Evolutionary conservation across 2,888 invertebrate genomes (phyloP).

Genomic region (Nowickia ferox): DNA sequence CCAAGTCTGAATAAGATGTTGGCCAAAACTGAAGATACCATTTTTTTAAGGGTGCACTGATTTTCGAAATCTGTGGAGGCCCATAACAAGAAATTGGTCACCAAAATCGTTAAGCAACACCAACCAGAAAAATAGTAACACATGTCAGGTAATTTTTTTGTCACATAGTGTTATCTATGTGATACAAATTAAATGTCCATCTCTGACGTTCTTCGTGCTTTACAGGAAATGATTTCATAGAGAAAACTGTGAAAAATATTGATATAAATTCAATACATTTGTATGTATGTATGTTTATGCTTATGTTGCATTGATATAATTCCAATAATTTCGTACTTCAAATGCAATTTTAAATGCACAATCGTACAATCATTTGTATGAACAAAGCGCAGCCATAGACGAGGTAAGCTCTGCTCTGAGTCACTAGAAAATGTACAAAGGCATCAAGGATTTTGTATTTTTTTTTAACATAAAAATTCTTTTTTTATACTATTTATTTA

Average conservation of each 20-base stretch:
- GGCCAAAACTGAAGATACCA: no score
- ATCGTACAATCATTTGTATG: background rate
- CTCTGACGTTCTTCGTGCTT: background rate
- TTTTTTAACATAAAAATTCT: background rate
- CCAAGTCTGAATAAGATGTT: no score
- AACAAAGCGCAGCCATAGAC: background rate
- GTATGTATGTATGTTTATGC: constrained; percentile 1
- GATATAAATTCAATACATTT: constrained; percentile 50
- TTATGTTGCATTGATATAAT: background rate
- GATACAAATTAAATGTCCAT: no score
- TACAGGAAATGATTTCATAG: background rate
- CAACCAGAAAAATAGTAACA: no score
- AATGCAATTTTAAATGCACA: background rate
- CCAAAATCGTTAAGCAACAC: no score
- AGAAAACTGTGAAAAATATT: constrained; percentile 8
- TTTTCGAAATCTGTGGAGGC: no score
- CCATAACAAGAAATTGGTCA: no score
- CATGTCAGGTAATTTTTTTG: no score
- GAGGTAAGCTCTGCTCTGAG: background rate
- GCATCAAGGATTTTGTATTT: background rate
- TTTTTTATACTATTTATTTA: no score
- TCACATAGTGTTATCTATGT: no score
- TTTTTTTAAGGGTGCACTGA: no score
- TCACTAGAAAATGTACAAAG: background rate
- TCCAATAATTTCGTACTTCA: constrained; percentile 17